Conservation (phyloP, 2,888 invertebrate genomes). For the Phorcus lineatus region DNA sequence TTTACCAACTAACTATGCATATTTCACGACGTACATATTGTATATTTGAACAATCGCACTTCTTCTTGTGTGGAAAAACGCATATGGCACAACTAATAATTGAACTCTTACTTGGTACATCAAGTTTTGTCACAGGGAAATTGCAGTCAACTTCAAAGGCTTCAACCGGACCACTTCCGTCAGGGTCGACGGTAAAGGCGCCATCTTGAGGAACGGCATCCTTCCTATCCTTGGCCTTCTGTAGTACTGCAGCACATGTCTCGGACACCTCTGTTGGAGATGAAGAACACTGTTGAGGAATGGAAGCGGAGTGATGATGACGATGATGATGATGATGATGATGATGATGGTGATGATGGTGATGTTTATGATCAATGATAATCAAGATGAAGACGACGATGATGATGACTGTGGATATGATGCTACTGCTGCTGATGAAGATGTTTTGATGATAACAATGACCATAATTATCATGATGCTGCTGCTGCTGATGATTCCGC, state of each 20-base stretch:
- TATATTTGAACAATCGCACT: no score
- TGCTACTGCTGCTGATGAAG: background rate
- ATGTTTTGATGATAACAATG: no score
- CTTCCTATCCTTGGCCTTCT: background rate
- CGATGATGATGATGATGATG: background rate
- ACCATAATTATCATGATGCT: no score
- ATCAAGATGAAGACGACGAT: background rate
- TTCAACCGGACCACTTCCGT: slow-evolving; percentile 47
- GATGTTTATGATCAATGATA: background rate
- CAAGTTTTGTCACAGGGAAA: slow-evolving; percentile 30
- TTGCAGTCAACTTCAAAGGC: slow-evolving; percentile 61
- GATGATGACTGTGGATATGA: background rate
- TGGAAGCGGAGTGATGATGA: no score
- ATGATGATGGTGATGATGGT: background rate
- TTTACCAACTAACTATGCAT: no score
- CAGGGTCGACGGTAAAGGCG: slow-evolving; percentile 62
- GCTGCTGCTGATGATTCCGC: background rate
- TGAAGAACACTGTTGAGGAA: background rate
- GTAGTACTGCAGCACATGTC: background rate
- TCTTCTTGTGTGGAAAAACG: no score
- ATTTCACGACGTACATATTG: no score
- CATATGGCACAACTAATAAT: no score
- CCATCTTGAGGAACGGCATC: slow-evolving; percentile 32
- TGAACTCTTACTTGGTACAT: no score
- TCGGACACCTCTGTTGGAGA: background rate